A percentile compares a stretch with the other conserved stretches of the same genome.
Conservation (phyloP, 2,113 vertebrate species). For the Pithys albifrons region DNA sequence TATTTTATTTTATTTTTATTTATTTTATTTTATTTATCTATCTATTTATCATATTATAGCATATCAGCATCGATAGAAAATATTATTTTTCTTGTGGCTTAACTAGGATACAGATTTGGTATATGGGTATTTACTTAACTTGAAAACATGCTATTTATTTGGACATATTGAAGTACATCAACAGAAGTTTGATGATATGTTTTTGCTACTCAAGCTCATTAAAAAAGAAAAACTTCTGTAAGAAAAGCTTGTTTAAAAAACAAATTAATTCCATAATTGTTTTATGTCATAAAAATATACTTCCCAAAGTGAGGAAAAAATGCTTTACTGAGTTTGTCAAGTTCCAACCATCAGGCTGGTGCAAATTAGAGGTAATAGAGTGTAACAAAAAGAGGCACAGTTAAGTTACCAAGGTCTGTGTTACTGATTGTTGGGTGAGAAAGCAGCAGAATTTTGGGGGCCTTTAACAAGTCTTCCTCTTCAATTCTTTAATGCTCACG, state of each 20-base stretch:
- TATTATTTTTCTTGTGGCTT: neutral
- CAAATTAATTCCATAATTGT: neutral
- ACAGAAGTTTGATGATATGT: neutral
- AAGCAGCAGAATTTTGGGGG: neutral
- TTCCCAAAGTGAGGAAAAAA: neutral
- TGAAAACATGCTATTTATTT: slow-evolving; percentile 13
- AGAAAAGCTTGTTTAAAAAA: neutral
- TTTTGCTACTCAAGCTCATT: slow-evolving; percentile 10
- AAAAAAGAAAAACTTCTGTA: neutral
- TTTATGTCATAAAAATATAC: neutral
- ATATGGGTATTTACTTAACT: neutral
- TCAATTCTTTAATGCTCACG: neutral
- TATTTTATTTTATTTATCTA: too few species aligned
- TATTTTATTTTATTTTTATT: too few species aligned
- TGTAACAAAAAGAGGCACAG: slow-evolving; percentile 1
- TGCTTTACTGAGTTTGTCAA: neutral
- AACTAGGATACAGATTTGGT: neutral
- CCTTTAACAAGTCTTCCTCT: slow-evolving; percentile 2
- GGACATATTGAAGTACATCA: slow-evolving; percentile 1
- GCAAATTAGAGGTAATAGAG: slow-evolving; percentile 23
- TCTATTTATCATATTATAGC: neutral
- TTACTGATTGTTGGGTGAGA: neutral
- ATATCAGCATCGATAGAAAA: neutral
- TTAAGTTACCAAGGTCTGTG: neutral
- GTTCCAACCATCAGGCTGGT: neutral